Evolutionary conservation across 2,113 vertebrate genomes (phyloP).

Genomic region (Elephantulus edwardii): DNA sequence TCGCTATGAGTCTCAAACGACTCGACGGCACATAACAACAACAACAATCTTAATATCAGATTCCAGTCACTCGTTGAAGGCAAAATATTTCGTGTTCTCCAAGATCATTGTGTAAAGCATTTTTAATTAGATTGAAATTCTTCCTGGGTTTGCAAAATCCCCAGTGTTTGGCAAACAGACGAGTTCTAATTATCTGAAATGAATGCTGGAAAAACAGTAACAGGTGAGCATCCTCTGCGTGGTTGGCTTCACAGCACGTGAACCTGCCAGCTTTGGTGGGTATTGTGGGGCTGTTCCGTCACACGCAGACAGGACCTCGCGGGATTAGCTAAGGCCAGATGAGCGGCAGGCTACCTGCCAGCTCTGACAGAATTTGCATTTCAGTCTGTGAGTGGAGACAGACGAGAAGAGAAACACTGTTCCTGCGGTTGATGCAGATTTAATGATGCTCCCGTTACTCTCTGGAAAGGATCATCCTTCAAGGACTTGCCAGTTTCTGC

Average conservation of each 20-base stretch:
- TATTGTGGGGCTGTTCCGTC: neutral
- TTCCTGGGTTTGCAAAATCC: conserved; percentile 19
- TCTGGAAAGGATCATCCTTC: conserved; percentile 66
- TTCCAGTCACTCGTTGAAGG: neutral
- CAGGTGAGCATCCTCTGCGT: conserved; percentile 1
- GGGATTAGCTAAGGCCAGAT: neutral
- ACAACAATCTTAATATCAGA: too few relatives aligned
- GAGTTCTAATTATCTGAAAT: conserved; percentile 36
- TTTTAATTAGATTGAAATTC: conserved; percentile 18
- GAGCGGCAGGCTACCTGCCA: neutral
- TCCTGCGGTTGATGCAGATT: conserved; percentile 57
- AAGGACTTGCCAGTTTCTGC: conserved; percentile 35
- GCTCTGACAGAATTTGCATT: conserved; percentile 26
- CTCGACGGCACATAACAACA: too few relatives aligned
- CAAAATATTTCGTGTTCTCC: neutral
- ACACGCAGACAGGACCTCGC: neutral
- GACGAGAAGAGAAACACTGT: conserved; percentile 72
- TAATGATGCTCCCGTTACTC: conserved; percentile 60
- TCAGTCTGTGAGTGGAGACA: conserved; percentile 47
- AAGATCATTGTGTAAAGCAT: neutral
- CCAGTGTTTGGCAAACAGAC: neutral
- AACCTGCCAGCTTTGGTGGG: neutral
- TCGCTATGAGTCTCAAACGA: too few relatives aligned
- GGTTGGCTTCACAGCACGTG: conserved; percentile 13
- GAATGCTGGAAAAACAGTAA: conserved; percentile 30